Evolutionary conservation across 2,888 invertebrate species (phyloP).

Genomic region (Meiosimyza decipiens): DNA sequence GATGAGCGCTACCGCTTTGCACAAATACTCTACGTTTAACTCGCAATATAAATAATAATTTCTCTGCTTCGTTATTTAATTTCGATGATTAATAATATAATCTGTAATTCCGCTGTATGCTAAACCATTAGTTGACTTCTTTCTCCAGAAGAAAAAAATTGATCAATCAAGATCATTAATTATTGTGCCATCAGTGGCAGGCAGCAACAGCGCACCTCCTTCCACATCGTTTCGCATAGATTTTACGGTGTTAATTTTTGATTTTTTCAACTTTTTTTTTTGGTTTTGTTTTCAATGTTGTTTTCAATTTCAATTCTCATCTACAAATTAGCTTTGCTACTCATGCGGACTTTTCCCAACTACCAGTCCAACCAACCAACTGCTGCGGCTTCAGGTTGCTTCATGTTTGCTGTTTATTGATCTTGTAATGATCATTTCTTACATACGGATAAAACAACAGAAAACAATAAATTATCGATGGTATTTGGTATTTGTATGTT

Average conservation of each 20-base stretch:
- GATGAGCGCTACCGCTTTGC: too few relatives aligned
- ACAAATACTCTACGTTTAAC: too few relatives aligned
- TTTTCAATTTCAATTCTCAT: conserved; percentile 35
- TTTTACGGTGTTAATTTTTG: conserved; percentile 50
- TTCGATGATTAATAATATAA: too few relatives aligned
- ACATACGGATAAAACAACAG: background rate
- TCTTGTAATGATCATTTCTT: conserved; percentile 21
- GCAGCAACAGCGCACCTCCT: conserved; percentile 8
- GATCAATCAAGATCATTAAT: conserved; percentile 34
- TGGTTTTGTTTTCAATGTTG: background rate
- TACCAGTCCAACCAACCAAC: background rate
- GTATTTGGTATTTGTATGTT: background rate
- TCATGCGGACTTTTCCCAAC: conserved; percentile 43
- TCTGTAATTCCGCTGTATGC: background rate
- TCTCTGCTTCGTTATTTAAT: too few relatives aligned
- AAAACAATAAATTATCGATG: conserved; percentile 11
- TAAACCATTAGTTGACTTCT: conserved; percentile 6
- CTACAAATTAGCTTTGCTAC: conserved; percentile 50
- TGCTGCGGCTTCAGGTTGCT: background rate
- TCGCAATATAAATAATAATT: too few relatives aligned
- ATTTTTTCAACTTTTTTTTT: background rate
- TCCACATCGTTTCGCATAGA: conserved; percentile 16
- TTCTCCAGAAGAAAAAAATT: background rate
- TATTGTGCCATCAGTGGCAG: conserved; percentile 20
- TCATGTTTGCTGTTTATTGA: conserved; percentile 6